Evolutionary conservation across 2,113 vertebrate genomes (phyloP).

Genomic region (Carassius carassius): DNA sequence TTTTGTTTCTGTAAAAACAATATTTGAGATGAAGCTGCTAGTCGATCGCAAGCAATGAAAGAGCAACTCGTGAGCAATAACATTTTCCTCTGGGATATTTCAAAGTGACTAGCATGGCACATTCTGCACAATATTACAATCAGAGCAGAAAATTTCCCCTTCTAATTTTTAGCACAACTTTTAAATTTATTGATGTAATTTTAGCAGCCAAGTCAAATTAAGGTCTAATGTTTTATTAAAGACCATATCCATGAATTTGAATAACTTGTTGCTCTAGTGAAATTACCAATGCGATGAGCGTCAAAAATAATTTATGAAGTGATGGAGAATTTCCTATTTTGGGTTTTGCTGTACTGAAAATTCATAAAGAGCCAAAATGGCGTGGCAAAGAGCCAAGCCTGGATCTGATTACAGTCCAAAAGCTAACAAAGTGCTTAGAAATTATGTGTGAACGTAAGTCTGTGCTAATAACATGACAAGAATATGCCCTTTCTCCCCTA

Average conservation of each 20-base stretch:
- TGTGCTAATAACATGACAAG: background rate
- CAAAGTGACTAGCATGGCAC: background rate
- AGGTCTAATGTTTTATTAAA: slow-evolving; percentile 35
- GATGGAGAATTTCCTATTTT: background rate
- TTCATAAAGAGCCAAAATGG: background rate
- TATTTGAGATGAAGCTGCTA: background rate
- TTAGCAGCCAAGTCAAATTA: background rate
- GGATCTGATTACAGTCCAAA: background rate
- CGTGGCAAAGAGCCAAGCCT: background rate
- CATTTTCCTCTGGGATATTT: background rate
- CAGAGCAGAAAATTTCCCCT: background rate
- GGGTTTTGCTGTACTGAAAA: background rate
- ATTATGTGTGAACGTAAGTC: background rate
- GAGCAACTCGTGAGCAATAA: background rate
- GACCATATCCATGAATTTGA: slow-evolving; percentile 3
- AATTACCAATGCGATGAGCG: background rate
- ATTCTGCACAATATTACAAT: background rate
- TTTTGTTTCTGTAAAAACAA: background rate
- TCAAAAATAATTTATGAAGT: slow-evolving; percentile 26
- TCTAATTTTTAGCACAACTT: background rate
- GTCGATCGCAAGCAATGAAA: background rate
- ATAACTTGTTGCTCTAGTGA: background rate
- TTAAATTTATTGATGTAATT: slow-evolving; percentile 9
- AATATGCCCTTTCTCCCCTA: slow-evolving; percentile 3
- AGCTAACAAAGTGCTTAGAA: background rate